Base-by-base conservation (phyloP, 2,113 vertebrate species). In the Castor canadensis region DNA sequence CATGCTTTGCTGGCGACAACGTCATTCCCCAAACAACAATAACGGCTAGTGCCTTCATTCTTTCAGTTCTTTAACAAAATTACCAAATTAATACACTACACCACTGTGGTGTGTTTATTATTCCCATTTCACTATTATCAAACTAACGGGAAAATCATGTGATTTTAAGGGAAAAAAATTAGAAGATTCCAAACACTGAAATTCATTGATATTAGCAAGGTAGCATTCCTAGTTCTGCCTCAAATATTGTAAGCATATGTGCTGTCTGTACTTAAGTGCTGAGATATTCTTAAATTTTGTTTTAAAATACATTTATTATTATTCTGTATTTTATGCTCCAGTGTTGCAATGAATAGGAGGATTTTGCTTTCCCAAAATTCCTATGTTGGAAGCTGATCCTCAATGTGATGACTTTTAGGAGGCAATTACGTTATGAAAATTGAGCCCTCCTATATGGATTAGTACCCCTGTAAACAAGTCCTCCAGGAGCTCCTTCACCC, bases 71-170 rank as follows among this genome's bases (percentile, higher is more conserved):
- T 95, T 90, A 82, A 73, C 32, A 71, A 87, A 97, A 96, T 95
- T 88, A 77, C n/a, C 96, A 95, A 95, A 97, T 98, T 90, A 95
- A 95, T 94, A 89, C 4, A 71, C 17, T 3, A 43, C 6, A 19
- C 30, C 32, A 79, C 32, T 80, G 15, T 71, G 2, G 20, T 12
- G n/a, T 64, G 45, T 45, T 93, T 95, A 90, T 96, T 91, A 93
- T 94, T 92, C 87, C 77, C 91, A 80, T 76, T 89, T 93, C 13
- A 72, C 89, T 95, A 90, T 94, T 90, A 86, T 40, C 19, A 88
- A 95, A 95, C 96, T 73, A 92, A 90, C 43, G 94, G 72, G 16
- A 62, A 82, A 92, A 47, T 64, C 77, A 94, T 84, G 35, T 77
- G 32, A 87, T 87, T 89, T 54, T 30, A 69, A 49, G 22, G 54